Conservation (phyloP, 2,113 vertebrate genomes). For the Oophaga pumilio region DNA sequence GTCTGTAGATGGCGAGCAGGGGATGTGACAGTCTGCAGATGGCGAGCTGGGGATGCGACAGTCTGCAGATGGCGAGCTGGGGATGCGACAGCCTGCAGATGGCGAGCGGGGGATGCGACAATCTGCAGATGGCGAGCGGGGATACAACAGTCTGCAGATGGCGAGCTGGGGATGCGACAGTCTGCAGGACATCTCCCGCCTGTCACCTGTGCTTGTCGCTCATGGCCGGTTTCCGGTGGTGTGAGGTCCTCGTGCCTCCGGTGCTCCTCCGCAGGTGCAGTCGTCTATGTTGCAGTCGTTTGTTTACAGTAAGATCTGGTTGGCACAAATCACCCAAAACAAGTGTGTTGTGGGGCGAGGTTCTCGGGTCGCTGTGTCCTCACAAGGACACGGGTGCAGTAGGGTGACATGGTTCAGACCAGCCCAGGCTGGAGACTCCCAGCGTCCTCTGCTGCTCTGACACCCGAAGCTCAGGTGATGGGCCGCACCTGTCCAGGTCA, state of each 20-base stretch:
- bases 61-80: no score
- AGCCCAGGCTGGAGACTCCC: neutral
- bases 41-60: no score
- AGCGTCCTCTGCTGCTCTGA: neutral
- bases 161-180: no score
- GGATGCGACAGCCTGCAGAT: no score
- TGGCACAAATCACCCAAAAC: conserved; percentile 54
- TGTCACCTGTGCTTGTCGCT: no score
- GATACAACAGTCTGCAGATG: no score
- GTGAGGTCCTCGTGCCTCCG: neutral
- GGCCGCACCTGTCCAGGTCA: neutral
- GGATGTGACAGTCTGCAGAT: no score
- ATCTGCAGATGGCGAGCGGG: no score
- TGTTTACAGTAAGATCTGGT: neutral
- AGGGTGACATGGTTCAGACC: neutral
- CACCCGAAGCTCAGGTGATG: neutral
- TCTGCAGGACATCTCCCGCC: no score
- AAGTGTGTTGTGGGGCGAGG: conserved; percentile 39
- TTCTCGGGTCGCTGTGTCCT: neutral
- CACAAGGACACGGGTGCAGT: conserved; percentile 58
- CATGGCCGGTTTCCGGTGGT: no score
- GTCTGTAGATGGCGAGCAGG: no score
- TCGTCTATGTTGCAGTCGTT: neutral
- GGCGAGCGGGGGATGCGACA: no score
- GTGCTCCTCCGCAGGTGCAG: neutral